These are phyloP conservation scores for Natator depressus DNA, from an alignment of 2,113 vertebrate species.

Conservation along the genomic window DNA sequence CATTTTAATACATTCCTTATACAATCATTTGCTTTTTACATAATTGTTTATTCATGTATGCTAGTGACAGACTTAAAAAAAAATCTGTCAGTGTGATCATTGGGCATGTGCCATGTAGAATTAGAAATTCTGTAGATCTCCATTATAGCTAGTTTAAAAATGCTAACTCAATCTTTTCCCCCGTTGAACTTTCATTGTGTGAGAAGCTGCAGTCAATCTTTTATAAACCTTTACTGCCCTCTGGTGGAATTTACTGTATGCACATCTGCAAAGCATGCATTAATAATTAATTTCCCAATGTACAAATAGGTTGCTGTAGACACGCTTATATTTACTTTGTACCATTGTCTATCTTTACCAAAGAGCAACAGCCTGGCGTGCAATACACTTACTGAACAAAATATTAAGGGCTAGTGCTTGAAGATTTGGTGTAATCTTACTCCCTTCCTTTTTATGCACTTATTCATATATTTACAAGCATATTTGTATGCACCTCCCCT, in stretches of 20 bases:
- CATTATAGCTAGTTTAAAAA: neutral
- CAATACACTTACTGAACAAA: neutral
- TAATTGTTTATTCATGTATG: rapidly evolving
- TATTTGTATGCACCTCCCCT: rapidly evolving
- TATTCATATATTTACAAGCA: rapidly evolving
- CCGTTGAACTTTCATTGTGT: neutral
- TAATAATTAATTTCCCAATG: neutral
- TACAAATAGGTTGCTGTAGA: neutral
- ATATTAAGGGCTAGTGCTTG: rapidly evolving
- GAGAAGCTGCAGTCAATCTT: neutral
- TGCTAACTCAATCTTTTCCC: neutral
- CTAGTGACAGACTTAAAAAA: neutral
- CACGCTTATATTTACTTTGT: rapidly evolving
- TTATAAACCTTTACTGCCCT: constrained; percentile 54
- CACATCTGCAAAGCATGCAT: neutral
- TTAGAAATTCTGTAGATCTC: neutral
- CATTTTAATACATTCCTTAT: rapidly evolving
- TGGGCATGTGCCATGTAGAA: neutral
- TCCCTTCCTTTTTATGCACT: rapidly evolving
- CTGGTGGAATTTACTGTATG: constrained; percentile 11
- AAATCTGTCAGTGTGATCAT: neutral
- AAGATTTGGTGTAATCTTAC: neutral
- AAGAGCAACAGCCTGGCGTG: neutral
- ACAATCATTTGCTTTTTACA: neutral
- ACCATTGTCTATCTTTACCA: neutral